These are phyloP conservation scores for Drosophila monieri DNA, from an alignment of 2,888 invertebrate genomes.

Conservation along the genomic window DNA sequence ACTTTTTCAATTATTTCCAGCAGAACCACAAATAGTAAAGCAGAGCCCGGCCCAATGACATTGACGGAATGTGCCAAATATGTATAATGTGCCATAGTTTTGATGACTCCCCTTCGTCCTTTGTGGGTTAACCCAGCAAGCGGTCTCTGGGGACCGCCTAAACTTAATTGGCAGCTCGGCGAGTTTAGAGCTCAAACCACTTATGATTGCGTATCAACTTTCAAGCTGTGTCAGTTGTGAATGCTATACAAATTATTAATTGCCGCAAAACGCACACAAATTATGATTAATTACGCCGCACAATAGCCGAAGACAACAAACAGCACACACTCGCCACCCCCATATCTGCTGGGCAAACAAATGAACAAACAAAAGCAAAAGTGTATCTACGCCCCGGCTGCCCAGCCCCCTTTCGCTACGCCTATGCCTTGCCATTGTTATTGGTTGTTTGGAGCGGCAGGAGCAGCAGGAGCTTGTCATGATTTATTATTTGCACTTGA, in stretches of 20 bases:
- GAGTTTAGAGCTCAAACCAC: slow-evolving; percentile 49
- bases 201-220: slow-evolving; percentile 37
- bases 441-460: slow-evolving; percentile 43
- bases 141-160: slow-evolving; percentile 17
- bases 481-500: slow-evolving; percentile 77
- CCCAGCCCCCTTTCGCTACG: slow-evolving; percentile 6
- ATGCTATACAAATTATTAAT: slow-evolving; percentile 66
- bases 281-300: slow-evolving; percentile 72
- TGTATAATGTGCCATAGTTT: background rate
- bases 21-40: slow-evolving; percentile 19
- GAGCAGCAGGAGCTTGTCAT: slow-evolving; percentile 54
- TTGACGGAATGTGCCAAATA: slow-evolving; percentile 37
- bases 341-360: slow-evolving; percentile 53
- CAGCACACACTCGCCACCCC: slow-evolving; percentile 14
- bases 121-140: slow-evolving; percentile 11
- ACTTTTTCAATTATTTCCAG: slow-evolving; percentile 69
- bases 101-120: background rate
- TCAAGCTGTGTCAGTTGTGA: slow-evolving; percentile 42
- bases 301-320: slow-evolving; percentile 51
- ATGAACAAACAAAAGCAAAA: slow-evolving; percentile 44
- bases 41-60: slow-evolving; percentile 35
- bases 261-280: slow-evolving; percentile 70
- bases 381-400: slow-evolving; percentile 36
- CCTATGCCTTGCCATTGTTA: slow-evolving; percentile 19
- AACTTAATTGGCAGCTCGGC: slow-evolving; percentile 57